Conservation (phyloP, 2,797 vertebrate genomes). For the Sebastes vulpes region DNA sequence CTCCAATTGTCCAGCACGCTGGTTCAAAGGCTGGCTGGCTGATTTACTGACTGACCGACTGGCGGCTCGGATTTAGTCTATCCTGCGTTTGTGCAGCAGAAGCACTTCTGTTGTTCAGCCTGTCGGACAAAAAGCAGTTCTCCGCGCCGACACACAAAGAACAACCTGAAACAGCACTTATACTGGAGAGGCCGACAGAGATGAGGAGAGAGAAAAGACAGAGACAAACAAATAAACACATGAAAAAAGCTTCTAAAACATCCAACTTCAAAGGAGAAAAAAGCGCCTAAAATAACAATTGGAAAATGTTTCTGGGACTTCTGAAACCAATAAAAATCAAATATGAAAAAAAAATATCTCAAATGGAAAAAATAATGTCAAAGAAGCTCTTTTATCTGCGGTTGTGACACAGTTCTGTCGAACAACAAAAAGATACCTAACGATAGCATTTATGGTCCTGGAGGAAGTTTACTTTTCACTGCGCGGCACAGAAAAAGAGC, state of each 20-base stretch:
- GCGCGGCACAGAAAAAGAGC: conserved; percentile 39
- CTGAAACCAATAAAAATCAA: conserved; percentile 71
- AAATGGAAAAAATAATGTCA: conserved; percentile 53
- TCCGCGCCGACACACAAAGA: conserved; percentile 74
- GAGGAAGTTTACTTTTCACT: conserved; percentile 77
- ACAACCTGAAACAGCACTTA: conserved; percentile 83
- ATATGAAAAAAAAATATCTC: conserved; percentile 35
- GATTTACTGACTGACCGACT: conserved; percentile 70
- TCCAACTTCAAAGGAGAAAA: conserved; percentile 65
- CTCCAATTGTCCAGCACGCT: conserved; percentile 71
- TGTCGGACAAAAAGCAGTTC: conserved; percentile 69
- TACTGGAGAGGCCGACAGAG: conserved; percentile 55
- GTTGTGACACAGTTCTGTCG: conserved; percentile 83
- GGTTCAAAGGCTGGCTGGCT: conserved; percentile 70
- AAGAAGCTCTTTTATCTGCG: conserved; percentile 74
- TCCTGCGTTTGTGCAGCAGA: conserved; percentile 79
- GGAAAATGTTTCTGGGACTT: conserved; percentile 75
- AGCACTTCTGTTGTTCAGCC: conserved; percentile 83
- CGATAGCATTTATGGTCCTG: conserved; percentile 79
- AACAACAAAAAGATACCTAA: conserved; percentile 81
- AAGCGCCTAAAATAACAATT: conserved; percentile 71
- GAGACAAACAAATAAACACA: conserved; percentile 59
- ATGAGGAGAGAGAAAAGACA: conserved; percentile 7
- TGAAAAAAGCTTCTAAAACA: conserved; percentile 53
- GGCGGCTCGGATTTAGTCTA: conserved; percentile 73